These are phyloP conservation scores for Drosophila testacea DNA, from an alignment of 2,888 invertebrate genomes.

Conservation along the genomic window DNA sequence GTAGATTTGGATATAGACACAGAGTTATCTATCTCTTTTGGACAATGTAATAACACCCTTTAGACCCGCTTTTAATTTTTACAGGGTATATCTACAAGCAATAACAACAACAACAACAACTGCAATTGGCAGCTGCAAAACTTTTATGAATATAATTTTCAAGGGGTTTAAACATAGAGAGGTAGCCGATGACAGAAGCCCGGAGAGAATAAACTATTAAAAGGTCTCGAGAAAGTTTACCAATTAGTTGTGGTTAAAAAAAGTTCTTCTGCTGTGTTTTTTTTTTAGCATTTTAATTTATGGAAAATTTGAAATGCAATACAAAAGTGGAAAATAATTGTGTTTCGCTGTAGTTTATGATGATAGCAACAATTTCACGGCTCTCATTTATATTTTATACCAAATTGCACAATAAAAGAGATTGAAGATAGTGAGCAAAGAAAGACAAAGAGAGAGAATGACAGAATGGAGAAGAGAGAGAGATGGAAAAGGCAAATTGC, in stretches of 20 bases:
- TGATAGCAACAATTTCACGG: constrained; percentile 7
- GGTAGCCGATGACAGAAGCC: not conserved
- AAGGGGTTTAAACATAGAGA: constrained; percentile 8
- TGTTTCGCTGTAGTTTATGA: constrained; percentile 39
- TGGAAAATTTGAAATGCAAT: constrained; percentile 15
- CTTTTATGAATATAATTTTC: constrained; percentile 55
- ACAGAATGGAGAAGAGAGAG: not conserved
- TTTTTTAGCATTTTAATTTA: constrained; percentile 2
- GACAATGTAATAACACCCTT: not conserved
- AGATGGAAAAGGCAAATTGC: constrained; percentile 12
- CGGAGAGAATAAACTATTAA: constrained; percentile 24
- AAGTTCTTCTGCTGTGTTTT: constrained; percentile 25
- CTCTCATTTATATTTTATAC: constrained; percentile 52
- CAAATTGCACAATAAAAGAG: constrained; percentile 47
- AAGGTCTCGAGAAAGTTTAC: constrained; percentile 53
- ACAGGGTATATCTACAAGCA: constrained; percentile 9
- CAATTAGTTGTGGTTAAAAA: constrained; percentile 48
- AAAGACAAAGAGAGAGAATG: constrained; percentile 1
- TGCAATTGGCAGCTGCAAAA: constrained; percentile 38
- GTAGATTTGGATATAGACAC: no score
- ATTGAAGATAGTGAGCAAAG: constrained; percentile 8
- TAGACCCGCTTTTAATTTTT: not conserved
- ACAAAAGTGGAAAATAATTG: constrained; percentile 59
- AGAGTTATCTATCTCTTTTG: no score
- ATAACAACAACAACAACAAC: constrained; percentile 18